These are phyloP conservation scores for Squalus acanthias DNA, from an alignment of 2,797 vertebrate species.

Conservation along the genomic window DNA sequence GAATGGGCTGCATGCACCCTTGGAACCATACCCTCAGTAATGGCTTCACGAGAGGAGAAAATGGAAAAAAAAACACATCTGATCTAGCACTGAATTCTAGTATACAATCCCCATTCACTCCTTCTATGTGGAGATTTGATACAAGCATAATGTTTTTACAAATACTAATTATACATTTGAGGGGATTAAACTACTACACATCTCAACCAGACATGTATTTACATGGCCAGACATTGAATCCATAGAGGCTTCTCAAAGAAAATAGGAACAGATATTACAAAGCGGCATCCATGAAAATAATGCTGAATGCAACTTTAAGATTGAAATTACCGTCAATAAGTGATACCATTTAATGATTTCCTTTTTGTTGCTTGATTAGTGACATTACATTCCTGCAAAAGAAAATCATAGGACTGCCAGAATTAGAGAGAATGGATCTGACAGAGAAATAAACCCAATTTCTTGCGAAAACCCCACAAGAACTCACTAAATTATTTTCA, in stretches of 20 bases:
- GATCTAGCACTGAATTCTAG: background rate
- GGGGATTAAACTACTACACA: background rate
- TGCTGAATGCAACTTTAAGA: background rate
- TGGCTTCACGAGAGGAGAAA: background rate
- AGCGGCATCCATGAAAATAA: background rate
- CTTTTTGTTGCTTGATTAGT: background rate
- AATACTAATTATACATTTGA: background rate
- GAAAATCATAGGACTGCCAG: background rate
- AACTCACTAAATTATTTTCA: background rate
- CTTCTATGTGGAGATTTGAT: background rate
- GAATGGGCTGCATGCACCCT: background rate
- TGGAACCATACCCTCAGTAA: background rate
- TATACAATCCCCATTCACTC: background rate
- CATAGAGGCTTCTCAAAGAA: background rate
- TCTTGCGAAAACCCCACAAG: background rate
- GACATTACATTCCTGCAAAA: background rate
- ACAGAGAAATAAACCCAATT: background rate
- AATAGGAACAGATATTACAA: background rate
- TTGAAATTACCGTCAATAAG: background rate
- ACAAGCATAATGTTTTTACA: background rate
- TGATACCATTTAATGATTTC: background rate
- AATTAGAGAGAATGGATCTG: background rate
- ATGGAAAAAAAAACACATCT: background rate
- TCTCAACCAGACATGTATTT: background rate
- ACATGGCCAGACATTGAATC: background rate